Evolutionary conservation across 2,888 invertebrate genomes (phyloP).

Genomic region (Apocheima hispidaria): DNA sequence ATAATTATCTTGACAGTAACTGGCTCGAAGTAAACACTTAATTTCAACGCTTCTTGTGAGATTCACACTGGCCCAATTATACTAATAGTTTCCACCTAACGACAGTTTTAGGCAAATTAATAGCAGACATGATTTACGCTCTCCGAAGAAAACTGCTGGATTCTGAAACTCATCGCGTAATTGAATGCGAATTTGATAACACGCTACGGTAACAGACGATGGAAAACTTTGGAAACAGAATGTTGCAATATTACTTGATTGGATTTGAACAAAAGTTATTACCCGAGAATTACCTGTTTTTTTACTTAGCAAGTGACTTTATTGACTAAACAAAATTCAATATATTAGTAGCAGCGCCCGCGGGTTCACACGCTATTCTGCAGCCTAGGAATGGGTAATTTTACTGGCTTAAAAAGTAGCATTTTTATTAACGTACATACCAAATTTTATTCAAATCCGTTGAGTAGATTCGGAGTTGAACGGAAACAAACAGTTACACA

Average conservation of each 20-base stretch:
- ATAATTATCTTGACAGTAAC: background rate
- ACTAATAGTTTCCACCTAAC: constrained; percentile 44
- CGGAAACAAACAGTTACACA: too few relatives aligned
- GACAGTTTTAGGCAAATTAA: constrained; percentile 45
- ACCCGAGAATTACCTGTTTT: background rate
- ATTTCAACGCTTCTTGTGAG: constrained; percentile 37
- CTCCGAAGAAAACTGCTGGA: constrained; percentile 29
- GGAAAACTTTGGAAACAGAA: constrained; percentile 20
- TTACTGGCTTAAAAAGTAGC: too few relatives aligned
- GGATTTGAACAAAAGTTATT: constrained; percentile 5
- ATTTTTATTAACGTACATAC: too few relatives aligned
- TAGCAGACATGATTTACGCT: constrained; percentile 40
- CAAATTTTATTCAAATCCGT: too few relatives aligned
- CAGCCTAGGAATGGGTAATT: too few relatives aligned
- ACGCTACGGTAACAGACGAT: constrained; percentile 10
- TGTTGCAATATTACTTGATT: constrained; percentile 12
- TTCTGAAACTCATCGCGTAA: constrained; percentile 31
- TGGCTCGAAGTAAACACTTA: constrained; percentile 17
- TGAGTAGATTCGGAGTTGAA: too few relatives aligned
- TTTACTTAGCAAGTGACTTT: too few relatives aligned
- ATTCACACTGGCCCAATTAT: constrained; percentile 40
- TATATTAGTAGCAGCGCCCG: too few relatives aligned
- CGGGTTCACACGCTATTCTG: too few relatives aligned
- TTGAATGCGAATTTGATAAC: constrained; percentile 34
- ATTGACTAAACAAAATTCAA: too few relatives aligned